Conservation (phyloP, 2,113 vertebrate genomes). For the Zosterops hypoxanthus region DNA sequence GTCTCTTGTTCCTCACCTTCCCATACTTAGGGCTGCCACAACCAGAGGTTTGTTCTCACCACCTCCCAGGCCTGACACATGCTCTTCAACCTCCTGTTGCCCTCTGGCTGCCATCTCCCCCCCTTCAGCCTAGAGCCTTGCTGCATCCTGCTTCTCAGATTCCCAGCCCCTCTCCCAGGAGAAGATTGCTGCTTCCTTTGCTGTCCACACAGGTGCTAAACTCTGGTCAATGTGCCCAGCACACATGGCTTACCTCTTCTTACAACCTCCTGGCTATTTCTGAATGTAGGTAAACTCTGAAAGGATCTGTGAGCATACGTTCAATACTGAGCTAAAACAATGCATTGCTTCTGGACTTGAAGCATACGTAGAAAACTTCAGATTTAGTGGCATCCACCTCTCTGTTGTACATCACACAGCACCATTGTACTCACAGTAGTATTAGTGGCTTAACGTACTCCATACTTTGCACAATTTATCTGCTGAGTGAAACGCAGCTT, state of each 20-base stretch:
- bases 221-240: not conserved
- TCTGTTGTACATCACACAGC: not conserved
- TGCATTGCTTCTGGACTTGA: not conserved
- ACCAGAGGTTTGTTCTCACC: not conserved
- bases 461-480: not conserved
- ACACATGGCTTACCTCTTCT: not conserved
- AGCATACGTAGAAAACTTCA: not conserved
- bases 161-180: not conserved
- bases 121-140: not conserved
- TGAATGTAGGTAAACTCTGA: not conserved
- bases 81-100: not conserved
- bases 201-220: not conserved
- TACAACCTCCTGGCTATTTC: not conserved
- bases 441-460: not conserved
- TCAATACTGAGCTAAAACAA: not conserved
- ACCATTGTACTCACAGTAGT: not conserved
- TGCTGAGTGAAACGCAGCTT: fast-evolving
- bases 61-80: not conserved
- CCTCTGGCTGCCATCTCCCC: not conserved
- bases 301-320: not conserved
- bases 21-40: not conserved
- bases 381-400: not conserved
- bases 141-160: not conserved
- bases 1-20: not conserved
- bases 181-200: not conserved